Conservation (phyloP, 2,888 invertebrate genomes). For the Dione vanillae region DNA sequence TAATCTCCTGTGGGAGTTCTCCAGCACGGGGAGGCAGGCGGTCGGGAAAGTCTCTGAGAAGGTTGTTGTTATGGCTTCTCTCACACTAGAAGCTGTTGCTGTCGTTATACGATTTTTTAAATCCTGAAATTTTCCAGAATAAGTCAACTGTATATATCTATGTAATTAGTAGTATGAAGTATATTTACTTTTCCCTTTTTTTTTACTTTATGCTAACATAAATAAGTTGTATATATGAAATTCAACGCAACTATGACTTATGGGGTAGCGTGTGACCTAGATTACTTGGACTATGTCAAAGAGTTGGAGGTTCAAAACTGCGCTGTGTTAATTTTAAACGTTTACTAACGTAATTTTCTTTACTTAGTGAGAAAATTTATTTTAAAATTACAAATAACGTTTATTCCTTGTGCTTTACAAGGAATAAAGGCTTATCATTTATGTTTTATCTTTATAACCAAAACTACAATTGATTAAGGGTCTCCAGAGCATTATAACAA, state of each 20-base stretch:
- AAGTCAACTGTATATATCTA: background rate
- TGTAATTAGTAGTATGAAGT: too few relatives aligned
- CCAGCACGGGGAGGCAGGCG: conserved; percentile 62
- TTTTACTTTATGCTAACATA: too few relatives aligned
- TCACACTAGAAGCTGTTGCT: conserved; percentile 61
- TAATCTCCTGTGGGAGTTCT: conserved; percentile 64
- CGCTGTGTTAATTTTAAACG: too few relatives aligned
- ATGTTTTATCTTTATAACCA: background rate
- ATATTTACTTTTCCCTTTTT: too few relatives aligned
- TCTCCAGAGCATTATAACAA: background rate
- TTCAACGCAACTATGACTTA: too few relatives aligned
- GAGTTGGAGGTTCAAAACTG: too few relatives aligned
- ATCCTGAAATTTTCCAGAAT: conserved; percentile 53
- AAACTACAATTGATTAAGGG: background rate
- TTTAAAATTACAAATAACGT: background rate
- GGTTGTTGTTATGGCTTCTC: conserved; percentile 56
- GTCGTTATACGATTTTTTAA: conserved; percentile 62
- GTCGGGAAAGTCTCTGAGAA: conserved; percentile 60
- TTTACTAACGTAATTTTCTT: too few relatives aligned
- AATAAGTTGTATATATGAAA: too few relatives aligned
- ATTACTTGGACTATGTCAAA: too few relatives aligned
- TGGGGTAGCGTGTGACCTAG: too few relatives aligned
- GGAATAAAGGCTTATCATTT: background rate
- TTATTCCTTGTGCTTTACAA: background rate
- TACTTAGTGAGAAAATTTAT: too few relatives aligned